Conservation (phyloP, 2,797 vertebrate species). For the Dromococcyx pavoninus region DNA sequence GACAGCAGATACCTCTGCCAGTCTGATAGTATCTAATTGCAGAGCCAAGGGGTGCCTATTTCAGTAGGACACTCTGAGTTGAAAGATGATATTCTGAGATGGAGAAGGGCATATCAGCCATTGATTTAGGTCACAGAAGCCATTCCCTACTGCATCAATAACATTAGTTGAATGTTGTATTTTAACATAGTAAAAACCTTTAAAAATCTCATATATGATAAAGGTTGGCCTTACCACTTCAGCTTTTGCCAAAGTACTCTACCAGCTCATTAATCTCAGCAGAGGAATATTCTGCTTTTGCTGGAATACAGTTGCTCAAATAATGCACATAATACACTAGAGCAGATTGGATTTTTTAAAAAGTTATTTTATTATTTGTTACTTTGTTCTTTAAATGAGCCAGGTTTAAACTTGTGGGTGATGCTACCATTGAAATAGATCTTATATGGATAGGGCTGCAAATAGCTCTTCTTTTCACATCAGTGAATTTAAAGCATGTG, state of each 20-base stretch:
- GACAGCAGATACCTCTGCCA: constrained; percentile 23
- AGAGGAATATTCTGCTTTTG: background rate
- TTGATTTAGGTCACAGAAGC: constrained; percentile 43
- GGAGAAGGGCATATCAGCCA: constrained; percentile 28
- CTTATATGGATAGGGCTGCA: background rate
- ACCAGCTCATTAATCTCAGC: background rate
- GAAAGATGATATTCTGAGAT: constrained; percentile 55
- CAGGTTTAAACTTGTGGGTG: background rate
- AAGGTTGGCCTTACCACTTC: background rate
- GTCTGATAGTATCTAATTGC: constrained; percentile 39
- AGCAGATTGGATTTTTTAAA: background rate
- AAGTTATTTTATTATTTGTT: background rate
- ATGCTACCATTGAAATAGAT: background rate
- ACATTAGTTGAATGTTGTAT: background rate
- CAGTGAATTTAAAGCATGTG: background rate
- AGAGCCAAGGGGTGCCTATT: constrained; percentile 28
- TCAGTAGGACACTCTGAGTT: constrained; percentile 8
- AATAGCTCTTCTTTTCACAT: background rate
- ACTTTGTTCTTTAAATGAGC: background rate
- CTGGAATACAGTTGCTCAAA: background rate
- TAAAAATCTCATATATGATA: background rate
- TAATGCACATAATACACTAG: background rate
- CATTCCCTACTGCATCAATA: background rate
- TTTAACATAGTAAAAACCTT: background rate
- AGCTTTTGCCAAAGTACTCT: background rate